Base-by-base conservation (phyloP, 2,113 vertebrate species). In the Nerophis ophidion region DNA sequence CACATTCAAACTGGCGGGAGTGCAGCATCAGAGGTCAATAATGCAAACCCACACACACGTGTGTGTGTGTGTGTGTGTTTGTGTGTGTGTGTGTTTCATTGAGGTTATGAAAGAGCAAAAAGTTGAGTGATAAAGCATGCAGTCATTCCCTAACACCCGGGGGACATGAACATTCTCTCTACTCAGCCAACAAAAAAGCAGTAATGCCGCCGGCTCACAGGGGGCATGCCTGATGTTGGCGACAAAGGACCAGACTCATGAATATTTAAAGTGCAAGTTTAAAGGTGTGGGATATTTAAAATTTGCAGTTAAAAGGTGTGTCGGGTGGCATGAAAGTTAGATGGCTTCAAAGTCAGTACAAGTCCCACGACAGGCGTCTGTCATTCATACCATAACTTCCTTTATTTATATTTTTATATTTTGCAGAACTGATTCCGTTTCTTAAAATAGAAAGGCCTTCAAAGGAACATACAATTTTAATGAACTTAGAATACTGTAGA, bases 211-310 rank as follows among this genome's bases (percentile, higher is more conserved):
- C 12, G 40, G 40, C 16, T 59, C 74, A 46, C 53, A 0, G 5
- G 63, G 70, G 76, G 74, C n/a, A 64, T 68, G 76, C 71, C 57
- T 49, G 34, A 60, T 45, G 61, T 63, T 58, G 54, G 71, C 44
- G 55, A 81, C 71, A 80, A 77, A 79, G 53, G 72, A 61, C 61
- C 51, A 10, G 26, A 50, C 38, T 68, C 52, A 71, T 84, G 58
- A 81, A 81, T 80, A 79, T 76, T 80, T 79, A 54, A 85, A 71
- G 61, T 76, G 81, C 73, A 74, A 70, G 61, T 75, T 48, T 62
- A 75, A 75, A 72, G 61, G 50, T 68, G 66, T 74, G 57, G 58
- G 80, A 81, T 80, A 79, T 76, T 80, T 79, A 54, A 85, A 71
- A 60, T 76, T 80, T 70, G 72, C n/a, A 70, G 61, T 75, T 48